phyloP scores from a whole-genome alignment of 2,888 invertebrate species.

The Caenorhabditis becei region DNA sequence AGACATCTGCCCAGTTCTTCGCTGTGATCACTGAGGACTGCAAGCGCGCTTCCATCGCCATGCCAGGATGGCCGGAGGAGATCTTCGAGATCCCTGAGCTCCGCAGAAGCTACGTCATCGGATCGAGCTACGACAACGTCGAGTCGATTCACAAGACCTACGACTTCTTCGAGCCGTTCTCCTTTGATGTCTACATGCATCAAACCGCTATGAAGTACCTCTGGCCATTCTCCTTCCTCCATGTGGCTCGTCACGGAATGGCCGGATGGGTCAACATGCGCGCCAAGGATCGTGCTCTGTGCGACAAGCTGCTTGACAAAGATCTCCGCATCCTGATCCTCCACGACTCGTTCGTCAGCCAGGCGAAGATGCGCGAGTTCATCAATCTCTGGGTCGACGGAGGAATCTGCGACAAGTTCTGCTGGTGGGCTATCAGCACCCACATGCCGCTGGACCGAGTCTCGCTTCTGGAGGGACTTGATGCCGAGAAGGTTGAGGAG shows the following conservation, averaged over 20 bases:
- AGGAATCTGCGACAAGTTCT: slow-evolving; percentile 25
- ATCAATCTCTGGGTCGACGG: slow-evolving; percentile 24
- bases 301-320: slow-evolving; percentile 39
- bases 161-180: slow-evolving; percentile 42
- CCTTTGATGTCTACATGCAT: slow-evolving; percentile 43
- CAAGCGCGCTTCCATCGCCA: slow-evolving; percentile 25
- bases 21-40: slow-evolving; percentile 34
- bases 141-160: slow-evolving; percentile 41
- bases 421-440: slow-evolving; percentile 46
- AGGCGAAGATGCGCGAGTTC: slow-evolving; percentile 23
- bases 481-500: slow-evolving; percentile 1
- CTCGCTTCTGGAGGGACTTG: slow-evolving; percentile 19
- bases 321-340: slow-evolving; percentile 45
- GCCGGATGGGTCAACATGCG: slow-evolving; percentile 25
- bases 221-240: slow-evolving; percentile 30
- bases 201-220: slow-evolving; percentile 30
- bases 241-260: slow-evolving; percentile 34
- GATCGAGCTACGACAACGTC: slow-evolving; percentile 41
- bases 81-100: slow-evolving; percentile 44
- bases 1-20: slow-evolving; percentile 30
- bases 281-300: slow-evolving; percentile 29
- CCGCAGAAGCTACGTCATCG: slow-evolving; percentile 26
- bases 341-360: slow-evolving; percentile 41
- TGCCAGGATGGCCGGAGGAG: slow-evolving; percentile 41
- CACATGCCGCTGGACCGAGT: slow-evolving; percentile 1